Evolutionary conservation across 2,797 vertebrate genomes (phyloP), one percentile per base, ranked within the genome.

Genomic region (Loriculus beryllinus): DNA sequence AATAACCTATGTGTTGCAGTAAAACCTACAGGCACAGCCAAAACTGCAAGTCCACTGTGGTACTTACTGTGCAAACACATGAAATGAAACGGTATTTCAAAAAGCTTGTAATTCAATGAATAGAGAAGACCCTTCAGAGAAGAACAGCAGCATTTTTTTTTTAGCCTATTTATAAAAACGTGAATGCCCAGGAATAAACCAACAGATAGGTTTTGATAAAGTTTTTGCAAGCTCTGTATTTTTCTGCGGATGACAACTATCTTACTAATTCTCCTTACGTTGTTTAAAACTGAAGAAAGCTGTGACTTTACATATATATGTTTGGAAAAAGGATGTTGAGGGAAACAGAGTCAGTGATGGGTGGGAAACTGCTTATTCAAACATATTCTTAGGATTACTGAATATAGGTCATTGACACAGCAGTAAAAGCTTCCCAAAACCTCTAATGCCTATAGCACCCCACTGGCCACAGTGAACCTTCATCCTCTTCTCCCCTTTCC

Each of bases 221-320:
- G 42, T 17, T 67, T 14, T 54, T 70, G 18, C 12, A 80, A 92
- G 37, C 10, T 85, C 70, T 51, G 0, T 60, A 12, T 42, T 92
- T 91, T 91, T 28, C 20, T 79, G 81, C 31, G 18, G 29, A 85
- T 14, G 10, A 47, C 8, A 69, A 29, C 23, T 71, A 84, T 16
- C 54, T 49, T 83, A 72, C 42, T 33, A 54, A 74, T 78, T 82
- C 39, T 35, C 39, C 21, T 77, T 56, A 57, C 3, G 4, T 18
- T 67, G 54, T 60, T 35, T n/a, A 25, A 86, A 74, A 82, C 35
- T 43, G 35, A 63, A 64, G 48, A 84, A 81, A 75, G 11, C 7
- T 3, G 2, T 26, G 21, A 71, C 22, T 80, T 39, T 15, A 72
- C 0, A 0, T 39, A 31, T 0, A 0, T 35, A 54, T 0, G 2